Base-by-base conservation (phyloP, 2,888 invertebrate species). In the Troglohyphantes excavatus region DNA sequence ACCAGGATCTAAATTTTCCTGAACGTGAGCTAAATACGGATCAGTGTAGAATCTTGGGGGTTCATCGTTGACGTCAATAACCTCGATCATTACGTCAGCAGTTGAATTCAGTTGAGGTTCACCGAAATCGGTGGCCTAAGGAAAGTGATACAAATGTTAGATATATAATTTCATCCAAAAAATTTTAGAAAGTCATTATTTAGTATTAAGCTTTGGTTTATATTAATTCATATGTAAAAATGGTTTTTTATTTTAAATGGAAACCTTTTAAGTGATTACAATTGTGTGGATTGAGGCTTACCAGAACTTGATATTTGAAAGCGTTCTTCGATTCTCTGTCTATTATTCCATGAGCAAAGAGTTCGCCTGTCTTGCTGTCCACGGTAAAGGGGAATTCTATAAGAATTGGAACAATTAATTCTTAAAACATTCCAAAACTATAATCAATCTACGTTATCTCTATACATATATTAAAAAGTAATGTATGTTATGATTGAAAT, bases 31-130 rank as follows among this genome's bases (percentile, higher is more conserved):
- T 92, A 96, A 96, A 92, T 97, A 98, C 0, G 97, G 96, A 92
- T 96, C 97, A 0, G 96, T 96, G 92, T 96, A 96, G 93, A 97
- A 97, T 87, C 95, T 95, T 0, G 97, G 97, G 0, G 96, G 94
- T 92, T 97, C 97, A 92, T 97, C 97, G 93, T 97, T 97, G 0
- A 97, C 95, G 92, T 97, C 97, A 90, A 96, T 93, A 1, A 97
- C 95, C 93, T 96, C 96, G 0, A 98, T 95, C 93, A 97, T 96
- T 0, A 97, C 96, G 91, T 96, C 92, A 9, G 93, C 92, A 5
- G 92, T 92, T 11, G 93, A 92, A 96, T 13, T 97, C 6, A 96
- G 96, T 90, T 96, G 93, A 67, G 95, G 95, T 17, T 94, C 94
- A 0, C 97, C 97, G 92, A 96, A 96, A 93, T 97, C 97, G 91